These are phyloP conservation scores for Poecilia picta DNA, from an alignment of 2,797 vertebrate species.

Conservation along the genomic window DNA sequence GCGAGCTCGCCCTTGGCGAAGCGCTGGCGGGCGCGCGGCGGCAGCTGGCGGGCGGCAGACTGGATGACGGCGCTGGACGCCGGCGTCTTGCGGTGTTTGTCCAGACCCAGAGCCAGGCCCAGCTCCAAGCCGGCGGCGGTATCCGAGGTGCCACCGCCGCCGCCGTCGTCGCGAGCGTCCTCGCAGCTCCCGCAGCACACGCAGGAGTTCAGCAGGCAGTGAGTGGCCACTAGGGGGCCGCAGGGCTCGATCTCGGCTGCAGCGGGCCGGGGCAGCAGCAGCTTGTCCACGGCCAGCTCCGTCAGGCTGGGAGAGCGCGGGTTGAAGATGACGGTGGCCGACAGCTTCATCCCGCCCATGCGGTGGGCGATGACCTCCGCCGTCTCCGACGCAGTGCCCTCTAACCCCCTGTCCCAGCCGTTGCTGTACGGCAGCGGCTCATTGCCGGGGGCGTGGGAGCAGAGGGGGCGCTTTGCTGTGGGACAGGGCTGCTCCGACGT, in stretches of 20 bases:
- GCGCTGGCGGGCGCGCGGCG: conserved; percentile 73
- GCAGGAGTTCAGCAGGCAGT: conserved; percentile 93
- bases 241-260: conserved; percentile 73
- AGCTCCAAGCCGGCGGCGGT: conserved; percentile 60
- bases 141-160: conserved; percentile 54
- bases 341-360: conserved; percentile 97
- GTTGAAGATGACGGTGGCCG: conserved; percentile 97
- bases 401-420: conserved; percentile 85
- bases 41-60: conserved; percentile 80
- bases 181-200: conserved; percentile 95
- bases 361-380: conserved; percentile 94
- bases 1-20: conserved; percentile 70
- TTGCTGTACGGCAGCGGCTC: conserved; percentile 84
- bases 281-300: conserved; percentile 77
- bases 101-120: conserved; percentile 74
- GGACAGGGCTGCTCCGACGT: conserved; percentile 72
- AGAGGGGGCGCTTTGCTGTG: conserved; percentile 59
- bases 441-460: conserved; percentile 65
- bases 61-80: conserved; percentile 82
- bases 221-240: conserved; percentile 85
- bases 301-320: conserved; percentile 87
- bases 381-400: conserved; percentile 81
- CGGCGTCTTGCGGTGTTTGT: conserved; percentile 76
- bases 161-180: conserved; percentile 83
- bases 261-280: conserved; percentile 70